Base-by-base conservation (phyloP, 2,888 invertebrate species). In the Drosophila paranaensis region DNA sequence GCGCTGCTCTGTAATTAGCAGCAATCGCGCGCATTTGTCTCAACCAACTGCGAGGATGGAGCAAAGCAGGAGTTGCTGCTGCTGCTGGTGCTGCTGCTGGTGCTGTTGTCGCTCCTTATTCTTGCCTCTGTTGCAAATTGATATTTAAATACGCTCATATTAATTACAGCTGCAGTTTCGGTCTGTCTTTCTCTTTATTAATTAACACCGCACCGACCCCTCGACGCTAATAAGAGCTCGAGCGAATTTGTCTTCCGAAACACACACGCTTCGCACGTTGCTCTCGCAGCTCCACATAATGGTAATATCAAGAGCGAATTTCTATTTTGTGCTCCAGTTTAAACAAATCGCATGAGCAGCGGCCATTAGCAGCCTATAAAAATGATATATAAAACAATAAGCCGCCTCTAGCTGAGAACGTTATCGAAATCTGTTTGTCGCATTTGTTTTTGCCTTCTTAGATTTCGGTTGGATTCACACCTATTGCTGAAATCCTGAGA, bases 91-190 rank as follows among this genome's bases (percentile, higher is more conserved):
- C 37, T 55, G 35, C 13, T 55, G 50, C 48, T 43, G 67, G 60
- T 42, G 25, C 33, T 40, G 33, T 56, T 43, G 35, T 40, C 65
- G 42, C 45, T 46, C 42, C 60, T 27, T 37, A 40, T 67, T 50
- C 61, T 27, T 61, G 39, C 37, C 65, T 57, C 64, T 58, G 68
- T 66, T 72, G 82, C 82, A 89, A 90, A 90, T 90, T 89, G 89
- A 88, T 90, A 90, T 90, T 91, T 91, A 91, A 91, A 91, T 91
- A 90, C 82, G 79, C 77, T 74, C 81, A 84, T 85, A 91, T 91
- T 90, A 90, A 90, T 91, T 91, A 83, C 82, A 77, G 58, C 27
- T 76, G 75, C 67, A 68, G 67, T 72, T 73, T 54, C 60, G 37
- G 35, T 33, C 14, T 46, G 54, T 39, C 27, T 53, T 39, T 55